These are phyloP conservation scores for Drosophila sp. DNA, from an alignment of 1,140 invertebrate genomes.

Conservation along the genomic window DNA sequence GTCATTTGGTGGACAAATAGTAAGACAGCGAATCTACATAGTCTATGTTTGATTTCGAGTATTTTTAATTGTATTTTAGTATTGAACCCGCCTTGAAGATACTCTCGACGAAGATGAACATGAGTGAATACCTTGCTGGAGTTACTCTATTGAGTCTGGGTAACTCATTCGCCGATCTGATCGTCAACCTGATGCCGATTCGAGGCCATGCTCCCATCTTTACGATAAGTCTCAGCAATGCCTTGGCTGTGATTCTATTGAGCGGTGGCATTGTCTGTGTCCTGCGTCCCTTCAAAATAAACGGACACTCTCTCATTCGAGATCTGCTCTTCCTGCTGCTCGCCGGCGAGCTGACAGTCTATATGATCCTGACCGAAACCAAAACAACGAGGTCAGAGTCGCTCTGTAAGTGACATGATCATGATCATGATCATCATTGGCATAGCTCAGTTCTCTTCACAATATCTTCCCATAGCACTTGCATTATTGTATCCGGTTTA, in stretches of 20 bases:
- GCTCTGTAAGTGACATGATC: constrained; percentile 8
- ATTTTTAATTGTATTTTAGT: constrained; percentile 15
- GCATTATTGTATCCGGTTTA: constrained; percentile 26
- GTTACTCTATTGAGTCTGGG: constrained; percentile 52
- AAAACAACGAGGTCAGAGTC: constrained; percentile 3
- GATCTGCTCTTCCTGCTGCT: constrained; percentile 55
- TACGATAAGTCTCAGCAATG: constrained; percentile 50
- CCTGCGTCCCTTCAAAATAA: constrained; percentile 49
- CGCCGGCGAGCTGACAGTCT: constrained; percentile 21
- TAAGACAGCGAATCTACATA: not conserved
- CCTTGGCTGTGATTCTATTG: constrained; percentile 44
- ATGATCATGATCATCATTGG: not conserved
- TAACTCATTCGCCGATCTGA: constrained; percentile 45
- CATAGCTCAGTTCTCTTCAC: not conserved
- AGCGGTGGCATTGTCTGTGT: constrained; percentile 52
- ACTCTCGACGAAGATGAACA: constrained; percentile 29
- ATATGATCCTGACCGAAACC: constrained; percentile 10
- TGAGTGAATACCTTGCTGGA: constrained; percentile 64
- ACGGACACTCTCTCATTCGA: constrained; percentile 30
- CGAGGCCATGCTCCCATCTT: constrained; percentile 47
- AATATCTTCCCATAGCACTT: constrained; percentile 8
- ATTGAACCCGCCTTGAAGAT: constrained; percentile 48
- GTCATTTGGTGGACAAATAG: not conserved
- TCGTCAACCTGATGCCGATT: constrained; percentile 60
- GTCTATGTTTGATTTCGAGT: not conserved